These are phyloP conservation scores for Sinocyclocheilus anophthalmus DNA, from an alignment of 2,113 vertebrate species.

Conservation along the genomic window DNA sequence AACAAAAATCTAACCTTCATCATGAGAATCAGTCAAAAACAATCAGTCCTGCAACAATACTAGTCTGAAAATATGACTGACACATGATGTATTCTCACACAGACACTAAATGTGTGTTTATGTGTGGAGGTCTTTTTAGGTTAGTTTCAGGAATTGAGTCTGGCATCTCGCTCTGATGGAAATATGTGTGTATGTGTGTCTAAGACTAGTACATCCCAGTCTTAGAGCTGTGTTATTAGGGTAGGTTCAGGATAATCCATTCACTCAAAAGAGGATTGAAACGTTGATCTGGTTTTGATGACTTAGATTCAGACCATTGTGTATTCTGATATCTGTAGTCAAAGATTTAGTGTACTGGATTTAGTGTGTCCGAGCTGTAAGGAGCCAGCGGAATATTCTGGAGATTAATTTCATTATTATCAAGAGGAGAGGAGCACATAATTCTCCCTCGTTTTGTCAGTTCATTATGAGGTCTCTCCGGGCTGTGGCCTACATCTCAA, in stretches of 20 bases:
- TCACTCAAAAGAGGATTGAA: constrained; percentile 76
- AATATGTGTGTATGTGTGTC: constrained; percentile 34
- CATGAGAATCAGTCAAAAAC: neutral
- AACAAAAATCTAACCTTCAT: neutral
- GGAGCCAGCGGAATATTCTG: neutral
- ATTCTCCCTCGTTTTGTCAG: constrained; percentile 4
- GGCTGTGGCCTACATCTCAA: neutral
- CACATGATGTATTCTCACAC: neutral
- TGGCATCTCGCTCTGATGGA: neutral
- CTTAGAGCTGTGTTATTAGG: constrained; percentile 65
- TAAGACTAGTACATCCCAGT: constrained; percentile 17
- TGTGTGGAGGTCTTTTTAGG: constrained; percentile 16
- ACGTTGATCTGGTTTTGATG: constrained; percentile 70
- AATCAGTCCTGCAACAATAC: neutral
- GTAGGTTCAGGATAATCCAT: constrained; percentile 76
- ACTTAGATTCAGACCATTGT: constrained; percentile 61
- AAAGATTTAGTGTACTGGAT: constrained; percentile 18
- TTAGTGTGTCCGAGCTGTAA: constrained; percentile 10
- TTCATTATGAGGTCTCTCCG: neutral
- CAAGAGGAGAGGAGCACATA: constrained; percentile 8
- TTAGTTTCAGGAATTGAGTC: neutral
- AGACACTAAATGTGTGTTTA: neutral
- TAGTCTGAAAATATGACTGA: neutral
- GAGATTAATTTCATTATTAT: constrained; percentile 22
- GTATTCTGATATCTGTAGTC: constrained; percentile 25